Conservation (phyloP, 2,797 vertebrate species). For the Spinus olivaceus region DNA sequence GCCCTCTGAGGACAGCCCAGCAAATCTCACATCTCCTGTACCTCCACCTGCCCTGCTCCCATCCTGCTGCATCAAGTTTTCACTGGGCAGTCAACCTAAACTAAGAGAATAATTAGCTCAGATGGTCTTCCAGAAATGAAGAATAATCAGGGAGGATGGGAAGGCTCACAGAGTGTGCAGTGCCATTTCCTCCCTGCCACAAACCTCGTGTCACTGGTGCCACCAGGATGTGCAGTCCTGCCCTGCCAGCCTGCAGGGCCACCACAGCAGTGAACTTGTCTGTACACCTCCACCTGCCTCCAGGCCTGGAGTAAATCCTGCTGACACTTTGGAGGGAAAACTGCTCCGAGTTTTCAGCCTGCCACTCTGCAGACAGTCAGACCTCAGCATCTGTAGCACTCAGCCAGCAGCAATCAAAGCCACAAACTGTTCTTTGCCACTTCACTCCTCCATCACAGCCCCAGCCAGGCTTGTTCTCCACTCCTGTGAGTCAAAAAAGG, state of each 20-base stretch:
- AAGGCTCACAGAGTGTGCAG: neutral
- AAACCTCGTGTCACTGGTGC: neutral
- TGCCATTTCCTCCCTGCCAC: neutral
- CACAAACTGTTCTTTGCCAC: neutral
- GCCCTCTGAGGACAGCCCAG: neutral
- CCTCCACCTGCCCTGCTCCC: neutral
- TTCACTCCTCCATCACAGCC: slow-evolving; percentile 19
- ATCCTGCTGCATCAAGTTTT: neutral
- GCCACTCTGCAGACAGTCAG: neutral
- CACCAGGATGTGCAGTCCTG: neutral
- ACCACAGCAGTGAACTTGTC: neutral
- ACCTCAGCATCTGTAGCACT: neutral
- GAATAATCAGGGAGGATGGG: neutral
- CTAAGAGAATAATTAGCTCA: neutral
- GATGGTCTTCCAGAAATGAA: neutral
- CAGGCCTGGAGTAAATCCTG: neutral
- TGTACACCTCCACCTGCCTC: neutral
- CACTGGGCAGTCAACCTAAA: neutral
- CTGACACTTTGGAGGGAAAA: neutral
- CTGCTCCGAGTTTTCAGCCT: neutral
- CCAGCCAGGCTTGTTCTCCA: neutral
- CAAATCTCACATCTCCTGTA: neutral
- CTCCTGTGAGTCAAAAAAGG: slow-evolving; percentile 17
- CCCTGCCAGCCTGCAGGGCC: neutral
- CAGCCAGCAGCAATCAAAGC: slow-evolving; percentile 29